Evolutionary conservation across 2,113 vertebrate genomes (phyloP).

Genomic region (Platysteira castanea): DNA sequence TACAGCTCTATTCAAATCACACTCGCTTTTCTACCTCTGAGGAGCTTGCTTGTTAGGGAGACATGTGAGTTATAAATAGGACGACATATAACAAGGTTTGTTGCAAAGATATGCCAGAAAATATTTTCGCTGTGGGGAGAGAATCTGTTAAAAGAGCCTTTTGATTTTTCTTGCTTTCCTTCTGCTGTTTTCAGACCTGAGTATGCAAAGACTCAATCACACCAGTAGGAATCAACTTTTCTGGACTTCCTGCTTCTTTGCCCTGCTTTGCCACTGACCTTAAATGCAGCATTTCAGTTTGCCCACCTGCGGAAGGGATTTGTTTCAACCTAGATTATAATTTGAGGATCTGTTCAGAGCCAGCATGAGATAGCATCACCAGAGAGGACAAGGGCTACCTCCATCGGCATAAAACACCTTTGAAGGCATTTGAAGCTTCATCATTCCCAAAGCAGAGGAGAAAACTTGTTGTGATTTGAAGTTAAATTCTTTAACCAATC

Average conservation of each 20-base stretch:
- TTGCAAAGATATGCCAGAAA: background rate
- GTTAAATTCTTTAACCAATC: background rate
- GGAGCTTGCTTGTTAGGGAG: slow-evolving; percentile 50
- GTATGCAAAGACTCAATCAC: background rate
- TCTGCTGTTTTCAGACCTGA: background rate
- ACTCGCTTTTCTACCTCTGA: slow-evolving; percentile 48
- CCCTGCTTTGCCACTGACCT: background rate
- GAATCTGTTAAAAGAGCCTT: background rate
- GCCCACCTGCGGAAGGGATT: background rate
- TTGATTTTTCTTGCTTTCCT: background rate
- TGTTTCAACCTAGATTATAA: background rate
- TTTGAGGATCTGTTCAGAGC: background rate
- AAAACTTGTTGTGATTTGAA: background rate
- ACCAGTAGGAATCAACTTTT: background rate
- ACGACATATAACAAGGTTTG: slow-evolving; percentile 43
- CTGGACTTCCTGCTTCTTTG: background rate
- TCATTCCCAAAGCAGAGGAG: background rate
- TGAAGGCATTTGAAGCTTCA: background rate
- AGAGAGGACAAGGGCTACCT: background rate
- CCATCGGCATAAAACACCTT: background rate
- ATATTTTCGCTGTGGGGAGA: background rate
- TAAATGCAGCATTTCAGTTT: background rate
- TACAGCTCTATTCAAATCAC: slow-evolving; percentile 67
- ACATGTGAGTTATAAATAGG: slow-evolving; percentile 71
- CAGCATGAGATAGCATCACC: background rate